These are phyloP conservation scores for Tanypteryx hageni DNA, from an alignment of 2,888 invertebrate genomes.

Conservation along the genomic window DNA sequence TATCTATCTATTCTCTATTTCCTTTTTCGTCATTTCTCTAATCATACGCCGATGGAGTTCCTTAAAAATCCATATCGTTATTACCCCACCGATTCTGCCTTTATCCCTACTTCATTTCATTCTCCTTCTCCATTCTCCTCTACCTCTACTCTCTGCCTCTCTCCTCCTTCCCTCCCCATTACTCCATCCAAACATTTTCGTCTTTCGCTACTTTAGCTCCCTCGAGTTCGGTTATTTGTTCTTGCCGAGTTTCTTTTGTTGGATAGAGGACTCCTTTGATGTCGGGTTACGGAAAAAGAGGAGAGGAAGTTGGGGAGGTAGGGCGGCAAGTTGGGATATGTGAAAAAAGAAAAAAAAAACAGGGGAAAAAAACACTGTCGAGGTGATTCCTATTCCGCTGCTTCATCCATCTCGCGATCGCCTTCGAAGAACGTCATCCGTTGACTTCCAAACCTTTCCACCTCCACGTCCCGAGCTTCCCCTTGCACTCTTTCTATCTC, in stretches of 20 bases:
- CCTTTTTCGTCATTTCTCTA: neutral
- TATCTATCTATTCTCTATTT: neutral
- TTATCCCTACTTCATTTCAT: neutral
- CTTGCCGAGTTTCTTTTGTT: conserved; percentile 11
- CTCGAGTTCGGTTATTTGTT: conserved; percentile 34
- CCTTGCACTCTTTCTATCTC: neutral
- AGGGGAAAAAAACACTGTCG: conserved; percentile 12
- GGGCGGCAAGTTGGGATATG: conserved; percentile 2
- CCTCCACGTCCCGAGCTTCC: neutral
- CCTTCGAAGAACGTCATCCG: conserved; percentile 47
- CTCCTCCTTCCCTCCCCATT: neutral
- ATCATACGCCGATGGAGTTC: neutral
- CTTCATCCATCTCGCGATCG: conserved; percentile 62
- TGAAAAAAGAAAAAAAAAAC: conserved; percentile 15
- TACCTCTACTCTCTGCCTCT: neutral
- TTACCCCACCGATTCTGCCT: neutral
- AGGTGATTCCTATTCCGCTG: conserved; percentile 9
- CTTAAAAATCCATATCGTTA: neutral
- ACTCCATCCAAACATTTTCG: neutral
- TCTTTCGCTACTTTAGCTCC: conserved; percentile 13
- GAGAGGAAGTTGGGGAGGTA: neutral
- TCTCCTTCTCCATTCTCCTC: neutral
- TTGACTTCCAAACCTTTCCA: conserved; percentile 11
- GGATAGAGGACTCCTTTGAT: conserved; percentile 24
- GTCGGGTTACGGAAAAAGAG: neutral